Base-by-base conservation (phyloP, 2,888 invertebrate genomes). In the Cerastoderma edule region DNA sequence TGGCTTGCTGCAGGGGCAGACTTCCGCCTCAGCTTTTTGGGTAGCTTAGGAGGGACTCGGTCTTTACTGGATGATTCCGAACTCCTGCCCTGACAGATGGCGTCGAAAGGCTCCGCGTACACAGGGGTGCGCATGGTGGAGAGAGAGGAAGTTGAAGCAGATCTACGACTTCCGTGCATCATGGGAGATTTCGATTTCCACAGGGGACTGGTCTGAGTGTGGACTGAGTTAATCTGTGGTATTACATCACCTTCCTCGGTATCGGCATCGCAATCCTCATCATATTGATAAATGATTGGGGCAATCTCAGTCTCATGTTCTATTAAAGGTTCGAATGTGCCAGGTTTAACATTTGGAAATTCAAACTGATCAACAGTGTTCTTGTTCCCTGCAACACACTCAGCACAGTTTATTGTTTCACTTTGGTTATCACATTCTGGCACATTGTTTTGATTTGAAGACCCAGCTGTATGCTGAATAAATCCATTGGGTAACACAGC, bases 71-170 rank as follows among this genome's bases (percentile, higher is more conserved):
- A 56, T 22, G 8, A 13, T 35, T 60, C 60, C 22, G 24, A 19
- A 67, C 46, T 67, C 24, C 82, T 67, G 10, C 73, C 68, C 30
- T 74, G 72, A 66, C 67, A 85, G 13, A 92, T 88, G 24, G 92
- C 90, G 87, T 90, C 87, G 69, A 89, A 88, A 64, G 84, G 95
- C 95, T 80, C 96, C 13, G 88, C 85, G 78, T 90, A 90, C 2
- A 89, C 87, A 28, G 90, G 90, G 67, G 89, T 88, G 80, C 84
- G 85, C 66, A 87, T 72, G 32, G 85, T 85, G 2, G 87, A 77
- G 6, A 87, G 67, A 19, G 87, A 80, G 6, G 71, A 73, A 10
- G 83, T 83, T 19, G 85, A 81, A 13, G 81, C 78, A 30, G 83
- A 79, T 19, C 69, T 80, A 66, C 76, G 80, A 67, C 73, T 56